Evolutionary conservation across 2,797 vertebrate genomes (phyloP), one percentile per base, ranked within the genome.

Genomic region (Emydoidea blandingii): DNA sequence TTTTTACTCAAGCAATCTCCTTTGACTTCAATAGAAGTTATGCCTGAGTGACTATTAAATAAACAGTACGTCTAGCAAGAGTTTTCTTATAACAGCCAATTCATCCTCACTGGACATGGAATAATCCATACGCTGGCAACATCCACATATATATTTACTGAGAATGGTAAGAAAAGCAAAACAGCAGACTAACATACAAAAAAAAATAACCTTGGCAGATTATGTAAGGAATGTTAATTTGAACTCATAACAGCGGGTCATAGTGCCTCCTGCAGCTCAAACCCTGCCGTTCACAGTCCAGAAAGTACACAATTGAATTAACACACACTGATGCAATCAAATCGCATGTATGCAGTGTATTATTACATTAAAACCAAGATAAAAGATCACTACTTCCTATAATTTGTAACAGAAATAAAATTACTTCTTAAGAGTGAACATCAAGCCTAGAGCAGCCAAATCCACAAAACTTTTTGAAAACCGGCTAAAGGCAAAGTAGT

Each of bases 241-340:
- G 27, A 81, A 86, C 3, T 59, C 29, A 2, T 1, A 86, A 78
- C 50, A 87, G 52, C 25, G 89, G 8, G 2, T 86, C 78, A 27
- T 4, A 83, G 52, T n/a, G 53, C 7, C 12, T 85, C 56, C 79
- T 92, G n/a, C n/a, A 62, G 47, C 62, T 85, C 80, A 86, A 79
- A 88, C 15, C 54, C 72, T 91, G 82, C 19, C 68, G 49, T 88
- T 82, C 68, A 84, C n/a, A 37, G 65, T 84, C 5, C 6, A 96
- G 37, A 86, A 88, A 88, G 31, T 72, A 3, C 91, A 34, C 21
- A 88, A 96, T 79, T 52, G 14, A 95, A 96, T 90, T 93, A 83
- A 89, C 12, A 5, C 25, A 37, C 37, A 83, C 18, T 82, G 79
- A 93, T 87, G 65, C n/a, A 91, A 65, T 41, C 25, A 93, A 88